Evolutionary conservation across 1,140 invertebrate species (phyloP).

Genomic region (Polypedilum vanderplanki): DNA sequence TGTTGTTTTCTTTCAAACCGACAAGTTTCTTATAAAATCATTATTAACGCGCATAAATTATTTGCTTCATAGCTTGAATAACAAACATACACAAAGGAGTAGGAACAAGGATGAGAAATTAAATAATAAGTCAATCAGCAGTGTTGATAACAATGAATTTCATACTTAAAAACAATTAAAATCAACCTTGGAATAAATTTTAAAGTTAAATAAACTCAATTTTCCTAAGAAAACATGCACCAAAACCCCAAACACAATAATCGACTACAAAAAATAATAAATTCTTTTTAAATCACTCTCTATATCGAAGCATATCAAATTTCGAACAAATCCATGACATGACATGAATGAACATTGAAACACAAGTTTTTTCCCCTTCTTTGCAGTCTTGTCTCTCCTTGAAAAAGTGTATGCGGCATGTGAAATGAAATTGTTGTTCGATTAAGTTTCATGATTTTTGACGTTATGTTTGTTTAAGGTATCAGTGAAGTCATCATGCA

Average conservation of each 20-base stretch:
- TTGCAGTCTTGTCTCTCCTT: no score
- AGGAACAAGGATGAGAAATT: background rate
- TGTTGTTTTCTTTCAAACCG: background rate
- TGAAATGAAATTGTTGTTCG: background rate
- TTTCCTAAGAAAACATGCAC: no score
- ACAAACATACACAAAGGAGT: background rate
- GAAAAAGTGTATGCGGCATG: background rate
- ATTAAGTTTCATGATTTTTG: constrained; percentile 19
- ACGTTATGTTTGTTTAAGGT: constrained; percentile 13
- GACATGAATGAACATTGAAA: background rate
- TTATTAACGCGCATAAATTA: constrained; percentile 19
- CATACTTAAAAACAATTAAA: no score
- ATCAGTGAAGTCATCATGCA: constrained; percentile 17
- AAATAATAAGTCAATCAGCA: background rate
- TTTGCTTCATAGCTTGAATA: background rate
- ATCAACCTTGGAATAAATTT: no score
- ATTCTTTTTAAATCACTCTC: no score
- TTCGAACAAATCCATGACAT: constrained; percentile 2
- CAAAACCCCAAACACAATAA: no score
- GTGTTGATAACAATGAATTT: no score
- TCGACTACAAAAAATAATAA: no score
- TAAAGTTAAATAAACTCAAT: no score
- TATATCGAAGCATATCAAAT: background rate
- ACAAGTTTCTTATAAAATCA: background rate
- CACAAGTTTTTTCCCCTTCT: background rate